These are phyloP conservation scores for Lates japonicus DNA, from an alignment of 2,797 vertebrate genomes.

Conservation along the genomic window DNA sequence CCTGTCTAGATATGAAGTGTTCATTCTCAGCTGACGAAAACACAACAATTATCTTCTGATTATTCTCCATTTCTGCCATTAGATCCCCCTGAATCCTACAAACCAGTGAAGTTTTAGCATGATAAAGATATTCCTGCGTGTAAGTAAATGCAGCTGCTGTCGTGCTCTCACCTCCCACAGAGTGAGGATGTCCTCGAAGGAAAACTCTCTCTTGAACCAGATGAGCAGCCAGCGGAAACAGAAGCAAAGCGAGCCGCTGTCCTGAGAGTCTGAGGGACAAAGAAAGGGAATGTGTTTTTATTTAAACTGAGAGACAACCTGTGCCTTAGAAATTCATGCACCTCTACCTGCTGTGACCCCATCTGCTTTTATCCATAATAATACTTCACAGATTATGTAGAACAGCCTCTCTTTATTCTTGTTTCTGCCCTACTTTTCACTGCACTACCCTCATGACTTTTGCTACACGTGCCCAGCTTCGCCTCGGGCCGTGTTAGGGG, in stretches of 20 bases:
- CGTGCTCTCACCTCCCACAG: slow-evolving; percentile 90
- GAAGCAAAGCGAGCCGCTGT: slow-evolving; percentile 93
- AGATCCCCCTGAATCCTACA: no score
- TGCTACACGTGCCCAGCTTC: not conserved
- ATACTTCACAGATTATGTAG: not conserved
- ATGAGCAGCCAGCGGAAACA: slow-evolving; percentile 96
- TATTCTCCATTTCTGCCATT: no score
- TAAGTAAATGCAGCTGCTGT: no score
- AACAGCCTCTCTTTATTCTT: not conserved
- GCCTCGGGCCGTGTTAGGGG: not conserved
- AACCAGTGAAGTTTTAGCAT: not conserved
- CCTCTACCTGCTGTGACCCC: no score
- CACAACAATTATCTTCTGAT: no score
- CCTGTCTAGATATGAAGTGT: no score
- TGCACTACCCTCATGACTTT: not conserved
- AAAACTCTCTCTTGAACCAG: slow-evolving; percentile 96
- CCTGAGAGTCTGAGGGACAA: slow-evolving; percentile 89
- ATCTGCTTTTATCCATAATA: not conserved
- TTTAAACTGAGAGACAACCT: not conserved
- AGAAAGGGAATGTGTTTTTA: not conserved
- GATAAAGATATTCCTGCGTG: not conserved
- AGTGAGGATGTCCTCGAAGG: slow-evolving; percentile 91
- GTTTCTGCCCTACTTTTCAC: not conserved
- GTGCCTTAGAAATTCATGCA: no score
- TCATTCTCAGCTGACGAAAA: no score